These are phyloP conservation scores for Folsomia candida DNA, from an alignment of 2,888 invertebrate species.

Conservation along the genomic window DNA sequence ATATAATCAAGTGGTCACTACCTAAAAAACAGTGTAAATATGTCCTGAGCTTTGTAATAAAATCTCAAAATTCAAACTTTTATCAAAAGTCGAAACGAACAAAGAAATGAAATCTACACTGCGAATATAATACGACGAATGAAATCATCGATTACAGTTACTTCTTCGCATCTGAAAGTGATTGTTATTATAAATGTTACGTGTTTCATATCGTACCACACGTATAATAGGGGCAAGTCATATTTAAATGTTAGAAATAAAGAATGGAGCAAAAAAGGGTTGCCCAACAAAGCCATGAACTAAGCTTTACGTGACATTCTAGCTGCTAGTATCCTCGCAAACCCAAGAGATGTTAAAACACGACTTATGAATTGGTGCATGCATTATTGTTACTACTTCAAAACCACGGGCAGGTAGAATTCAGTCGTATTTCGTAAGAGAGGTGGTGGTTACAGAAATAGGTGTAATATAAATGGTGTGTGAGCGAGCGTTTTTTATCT, in stretches of 20 bases:
- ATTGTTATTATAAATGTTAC: conserved; percentile 8
- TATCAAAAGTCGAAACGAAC: no score
- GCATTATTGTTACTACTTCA: not conserved
- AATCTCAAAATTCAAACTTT: no score
- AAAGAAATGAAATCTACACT: no score
- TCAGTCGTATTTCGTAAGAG: no score
- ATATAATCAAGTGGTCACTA: no score
- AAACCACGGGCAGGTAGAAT: not conserved
- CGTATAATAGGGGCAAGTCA: no score
- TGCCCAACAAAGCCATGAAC: not conserved
- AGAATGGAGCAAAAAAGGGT: not conserved
- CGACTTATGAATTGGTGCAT: not conserved
- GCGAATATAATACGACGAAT: no score
- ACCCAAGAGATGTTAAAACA: not conserved
- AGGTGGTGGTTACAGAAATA: not conserved
- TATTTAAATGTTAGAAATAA: not conserved
- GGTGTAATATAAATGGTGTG: no score
- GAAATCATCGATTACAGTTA: no score
- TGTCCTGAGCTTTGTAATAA: no score
- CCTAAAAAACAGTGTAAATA: no score
- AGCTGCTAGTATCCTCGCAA: not conserved
- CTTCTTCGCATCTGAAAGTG: not conserved
- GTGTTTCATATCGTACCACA: no score
- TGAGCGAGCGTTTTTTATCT: not conserved
- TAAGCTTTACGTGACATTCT: not conserved